Conservation (phyloP, 2,888 invertebrate genomes). For the Cryptocephalus moraei region DNA sequence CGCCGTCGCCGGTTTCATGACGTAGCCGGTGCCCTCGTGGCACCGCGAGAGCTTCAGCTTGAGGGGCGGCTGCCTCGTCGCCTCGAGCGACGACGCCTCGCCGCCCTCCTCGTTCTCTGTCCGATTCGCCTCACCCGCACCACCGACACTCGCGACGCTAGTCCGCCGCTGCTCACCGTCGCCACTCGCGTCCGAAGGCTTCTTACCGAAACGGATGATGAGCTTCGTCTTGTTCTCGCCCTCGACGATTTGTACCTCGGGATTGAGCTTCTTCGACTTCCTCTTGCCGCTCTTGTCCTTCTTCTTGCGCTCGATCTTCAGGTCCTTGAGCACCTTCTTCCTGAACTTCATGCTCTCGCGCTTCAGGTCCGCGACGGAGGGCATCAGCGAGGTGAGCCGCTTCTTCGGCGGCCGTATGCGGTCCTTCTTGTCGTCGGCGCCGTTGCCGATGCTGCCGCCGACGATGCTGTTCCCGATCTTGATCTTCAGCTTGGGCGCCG, state of each 20-base stretch:
- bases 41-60: constrained; percentile 75
- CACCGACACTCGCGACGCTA: constrained; percentile 22
- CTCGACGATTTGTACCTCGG: constrained; percentile 45
- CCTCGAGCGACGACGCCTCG: background rate
- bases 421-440: constrained; percentile 40
- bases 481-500: constrained; percentile 51
- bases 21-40: constrained; percentile 63
- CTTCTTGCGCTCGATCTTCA: constrained; percentile 57
- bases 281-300: constrained; percentile 44
- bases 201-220: constrained; percentile 61
- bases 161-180: constrained; percentile 23
- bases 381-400: constrained; percentile 45
- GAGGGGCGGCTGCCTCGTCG: constrained; percentile 59
- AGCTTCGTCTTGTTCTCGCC: constrained; percentile 55
- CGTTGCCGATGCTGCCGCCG: constrained; percentile 33
- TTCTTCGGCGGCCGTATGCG: constrained; percentile 73
- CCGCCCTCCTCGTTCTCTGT: constrained; percentile 26
- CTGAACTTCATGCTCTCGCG: constrained; percentile 83
- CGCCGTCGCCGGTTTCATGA: constrained; percentile 40
- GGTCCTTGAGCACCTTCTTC: constrained; percentile 74
- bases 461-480: constrained; percentile 53
- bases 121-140: constrained; percentile 1
- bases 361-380: constrained; percentile 60
- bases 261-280: constrained; percentile 45
- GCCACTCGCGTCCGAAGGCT: constrained; percentile 8